Evolutionary conservation across 2,113 vertebrate genomes (phyloP).

Genomic region (Esox niger): DNA sequence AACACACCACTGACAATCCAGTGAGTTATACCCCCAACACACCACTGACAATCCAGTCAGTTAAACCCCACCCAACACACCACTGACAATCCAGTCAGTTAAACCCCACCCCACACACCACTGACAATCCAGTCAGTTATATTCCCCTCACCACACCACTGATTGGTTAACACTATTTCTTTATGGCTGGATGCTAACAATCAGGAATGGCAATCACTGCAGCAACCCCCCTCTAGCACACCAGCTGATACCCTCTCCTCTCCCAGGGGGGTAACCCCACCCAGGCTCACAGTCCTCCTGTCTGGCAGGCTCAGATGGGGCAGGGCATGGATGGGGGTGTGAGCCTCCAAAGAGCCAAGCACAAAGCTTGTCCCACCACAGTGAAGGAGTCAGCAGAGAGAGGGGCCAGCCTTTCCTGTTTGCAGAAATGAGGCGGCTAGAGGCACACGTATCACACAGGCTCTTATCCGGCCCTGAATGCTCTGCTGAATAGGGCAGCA

Average conservation of each 20-base stretch:
- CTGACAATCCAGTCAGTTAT: too few species aligned
- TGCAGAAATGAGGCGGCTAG: slow-evolving; percentile 52
- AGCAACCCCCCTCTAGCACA: slow-evolving; percentile 4
- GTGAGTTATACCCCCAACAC: not conserved
- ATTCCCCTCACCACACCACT: not conserved
- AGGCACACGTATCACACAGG: slow-evolving; percentile 45
- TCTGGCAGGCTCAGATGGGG: slow-evolving; percentile 12
- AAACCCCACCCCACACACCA: not conserved
- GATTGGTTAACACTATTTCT: not conserved
- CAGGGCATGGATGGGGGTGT: not conserved
- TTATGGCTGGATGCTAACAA: not conserved
- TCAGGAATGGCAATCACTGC: not conserved
- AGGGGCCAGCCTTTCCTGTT: slow-evolving; percentile 64
- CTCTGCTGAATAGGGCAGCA: slow-evolving; percentile 58
- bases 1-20: not conserved
- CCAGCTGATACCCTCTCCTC: not conserved
- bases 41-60: too few species aligned
- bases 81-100: not conserved
- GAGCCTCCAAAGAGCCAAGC: slow-evolving; percentile 36
- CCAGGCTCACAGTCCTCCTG: slow-evolving; percentile 12
- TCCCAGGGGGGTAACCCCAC: slow-evolving; percentile 4
- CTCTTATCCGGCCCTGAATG: slow-evolving; percentile 64
- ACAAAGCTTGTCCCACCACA: slow-evolving; percentile 58
- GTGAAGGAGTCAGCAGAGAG: slow-evolving; percentile 67
- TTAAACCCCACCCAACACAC: not conserved